These are phyloP conservation scores for Mellilla xanthometata DNA, from an alignment of 2,888 invertebrate genomes.

Conservation along the genomic window DNA sequence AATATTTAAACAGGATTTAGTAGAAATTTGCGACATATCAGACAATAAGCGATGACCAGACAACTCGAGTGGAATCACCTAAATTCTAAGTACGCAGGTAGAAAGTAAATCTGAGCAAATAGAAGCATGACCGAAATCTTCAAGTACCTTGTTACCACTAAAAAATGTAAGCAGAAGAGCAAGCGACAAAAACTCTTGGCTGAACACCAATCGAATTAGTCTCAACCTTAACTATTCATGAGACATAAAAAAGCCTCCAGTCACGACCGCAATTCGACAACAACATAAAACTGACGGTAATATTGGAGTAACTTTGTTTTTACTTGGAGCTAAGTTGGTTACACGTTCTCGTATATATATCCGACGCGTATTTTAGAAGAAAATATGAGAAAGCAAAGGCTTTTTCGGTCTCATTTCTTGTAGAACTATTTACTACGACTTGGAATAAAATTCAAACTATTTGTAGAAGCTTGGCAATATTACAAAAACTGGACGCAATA, in stretches of 20 bases:
- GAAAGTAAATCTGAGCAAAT: constrained; percentile 15
- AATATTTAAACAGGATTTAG: no score
- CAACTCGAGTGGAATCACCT: background rate
- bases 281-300: constrained; percentile 13
- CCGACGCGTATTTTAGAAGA: no score
- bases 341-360: no score
- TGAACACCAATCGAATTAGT: constrained; percentile 38
- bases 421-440: no score
- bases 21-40: no score
- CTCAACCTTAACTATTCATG: constrained; percentile 35
- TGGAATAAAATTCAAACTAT: no score
- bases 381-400: background rate
- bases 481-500: no score
- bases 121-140: constrained; percentile 19
- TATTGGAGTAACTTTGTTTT: constrained; percentile 7
- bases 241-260: constrained; percentile 34
- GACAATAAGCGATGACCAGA: background rate
- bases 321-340: background rate
- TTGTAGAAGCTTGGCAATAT: no score
- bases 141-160: constrained; percentile 12
- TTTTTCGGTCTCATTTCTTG: no score
- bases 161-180: constrained; percentile 25
- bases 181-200: constrained; percentile 28
- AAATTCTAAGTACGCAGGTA: background rate
- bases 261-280: constrained; percentile 29